A percentile compares a stretch with the other conserved stretches of the same genome.
Evolutionary conservation across 1,140 invertebrate species (phyloP).

Genomic region (Neotoxoptera formosana): DNA sequence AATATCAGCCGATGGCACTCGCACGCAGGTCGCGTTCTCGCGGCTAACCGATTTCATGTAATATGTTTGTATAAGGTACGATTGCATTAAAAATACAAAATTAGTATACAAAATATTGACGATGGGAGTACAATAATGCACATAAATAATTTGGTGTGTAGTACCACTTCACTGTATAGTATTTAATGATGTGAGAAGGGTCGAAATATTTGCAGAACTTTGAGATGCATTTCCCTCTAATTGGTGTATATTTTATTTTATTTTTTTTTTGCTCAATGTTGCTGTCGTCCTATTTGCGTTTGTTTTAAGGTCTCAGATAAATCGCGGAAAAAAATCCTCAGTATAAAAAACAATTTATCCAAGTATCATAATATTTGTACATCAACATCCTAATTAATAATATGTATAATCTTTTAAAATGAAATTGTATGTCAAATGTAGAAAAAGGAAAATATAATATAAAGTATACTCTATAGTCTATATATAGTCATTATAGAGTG

Average conservation of each 20-base stretch:
- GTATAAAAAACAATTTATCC: not conserved
- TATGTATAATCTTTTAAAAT: not conserved
- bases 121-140: not conserved
- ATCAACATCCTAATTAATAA: not conserved
- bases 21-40: not conserved
- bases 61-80: not conserved
- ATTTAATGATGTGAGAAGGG: not conserved
- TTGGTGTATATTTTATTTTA: too few relatives aligned
- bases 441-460: not conserved
- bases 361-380: too few relatives aligned
- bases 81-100: not conserved
- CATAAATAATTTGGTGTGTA: too few relatives aligned
- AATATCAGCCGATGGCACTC: not conserved
- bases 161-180: not conserved
- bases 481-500: too few relatives aligned
- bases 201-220: not conserved
- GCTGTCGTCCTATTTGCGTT: too few relatives aligned
- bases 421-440: not conserved
- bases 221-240: not conserved
- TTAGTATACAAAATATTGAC: not conserved
- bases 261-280: too few relatives aligned
- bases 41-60: not conserved
- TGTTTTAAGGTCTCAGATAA: not conserved
- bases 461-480: not conserved
- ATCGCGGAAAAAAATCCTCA: not conserved